A percentile compares a stretch with the other conserved stretches of the same genome.
Evolutionary conservation across 2,113 vertebrate genomes (phyloP).

Genomic region (Nesogale talazaci): DNA sequence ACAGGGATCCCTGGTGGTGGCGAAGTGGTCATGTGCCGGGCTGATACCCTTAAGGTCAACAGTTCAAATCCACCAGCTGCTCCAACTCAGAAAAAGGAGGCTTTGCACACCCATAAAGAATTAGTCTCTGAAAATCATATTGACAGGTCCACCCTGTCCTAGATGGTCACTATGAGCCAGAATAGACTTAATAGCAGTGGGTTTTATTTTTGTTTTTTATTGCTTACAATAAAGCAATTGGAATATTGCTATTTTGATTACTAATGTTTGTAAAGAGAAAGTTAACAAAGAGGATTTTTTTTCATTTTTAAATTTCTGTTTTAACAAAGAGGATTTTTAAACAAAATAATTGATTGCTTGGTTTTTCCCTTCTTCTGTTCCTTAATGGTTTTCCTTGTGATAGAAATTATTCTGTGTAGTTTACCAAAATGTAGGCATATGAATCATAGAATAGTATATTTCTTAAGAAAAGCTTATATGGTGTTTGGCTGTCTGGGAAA

Average conservation of each 20-base stretch:
- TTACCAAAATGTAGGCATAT: constrained; percentile 63
- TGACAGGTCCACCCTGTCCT: too few relatives aligned
- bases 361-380: constrained; percentile 28
- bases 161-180: too few relatives aligned
- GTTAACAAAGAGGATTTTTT: constrained; percentile 7
- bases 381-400: not conserved
- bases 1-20: not conserved
- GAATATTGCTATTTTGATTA: not conserved
- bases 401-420: constrained; percentile 36
- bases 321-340: constrained; percentile 6
- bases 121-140: too few relatives aligned
- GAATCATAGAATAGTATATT: constrained; percentile 71
- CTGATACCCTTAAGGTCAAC: too few relatives aligned
- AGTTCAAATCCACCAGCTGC: too few relatives aligned
- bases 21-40: too few relatives aligned
- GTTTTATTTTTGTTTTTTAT: too few relatives aligned
- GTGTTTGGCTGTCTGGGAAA: constrained; percentile 79
- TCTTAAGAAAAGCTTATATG: constrained; percentile 58
- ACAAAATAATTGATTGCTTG: constrained; percentile 35
- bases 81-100: too few relatives aligned
- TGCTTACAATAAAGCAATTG: not conserved
- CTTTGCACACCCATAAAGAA: too few relatives aligned
- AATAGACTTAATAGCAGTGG: too few relatives aligned
- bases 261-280: constrained; percentile 60
- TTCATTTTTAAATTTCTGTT: too few relatives aligned